phyloP scores from a whole-genome alignment of 2,797 vertebrate species.

The Meriones psammophilus region DNA sequence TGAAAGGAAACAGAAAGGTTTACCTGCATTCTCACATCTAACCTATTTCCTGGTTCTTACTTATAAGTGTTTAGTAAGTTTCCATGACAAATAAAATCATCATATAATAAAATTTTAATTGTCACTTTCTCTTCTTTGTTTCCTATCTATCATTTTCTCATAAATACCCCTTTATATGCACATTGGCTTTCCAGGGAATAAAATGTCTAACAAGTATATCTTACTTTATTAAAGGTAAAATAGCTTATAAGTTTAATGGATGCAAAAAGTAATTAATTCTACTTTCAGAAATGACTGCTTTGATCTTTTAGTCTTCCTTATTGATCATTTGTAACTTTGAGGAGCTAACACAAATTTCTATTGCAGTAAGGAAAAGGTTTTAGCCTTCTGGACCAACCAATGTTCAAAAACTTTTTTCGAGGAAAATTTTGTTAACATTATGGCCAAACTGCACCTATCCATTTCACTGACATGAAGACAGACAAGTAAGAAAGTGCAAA shows the following conservation, averaged over 20 bases:
- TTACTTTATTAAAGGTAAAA: background rate
- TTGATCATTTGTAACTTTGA: background rate
- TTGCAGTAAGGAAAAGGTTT: background rate
- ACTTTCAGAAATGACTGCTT: conserved; percentile 1
- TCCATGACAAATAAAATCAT: background rate
- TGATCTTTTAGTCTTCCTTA: background rate
- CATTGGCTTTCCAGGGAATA: background rate
- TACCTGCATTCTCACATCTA: background rate
- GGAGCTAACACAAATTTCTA: background rate
- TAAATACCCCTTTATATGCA: background rate
- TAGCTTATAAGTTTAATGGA: background rate
- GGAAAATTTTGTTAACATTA: conserved; percentile 40
- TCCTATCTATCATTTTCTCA: conserved; percentile 10
- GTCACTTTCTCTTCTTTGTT: conserved; percentile 3
- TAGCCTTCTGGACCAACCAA: background rate
- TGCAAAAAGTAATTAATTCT: background rate
- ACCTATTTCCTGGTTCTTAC: background rate
- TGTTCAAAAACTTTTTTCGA: conserved; percentile 13
- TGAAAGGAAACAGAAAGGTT: background rate
- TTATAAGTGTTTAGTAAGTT: background rate
- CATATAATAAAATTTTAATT: background rate
- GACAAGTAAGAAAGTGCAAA: background rate
- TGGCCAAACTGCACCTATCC: background rate
- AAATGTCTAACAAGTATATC: background rate
- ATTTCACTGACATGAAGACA: conserved; percentile 26